These are phyloP conservation scores for Enteromius radiatus DNA, from an alignment of 2,797 vertebrate genomes.

Conservation along the genomic window DNA sequence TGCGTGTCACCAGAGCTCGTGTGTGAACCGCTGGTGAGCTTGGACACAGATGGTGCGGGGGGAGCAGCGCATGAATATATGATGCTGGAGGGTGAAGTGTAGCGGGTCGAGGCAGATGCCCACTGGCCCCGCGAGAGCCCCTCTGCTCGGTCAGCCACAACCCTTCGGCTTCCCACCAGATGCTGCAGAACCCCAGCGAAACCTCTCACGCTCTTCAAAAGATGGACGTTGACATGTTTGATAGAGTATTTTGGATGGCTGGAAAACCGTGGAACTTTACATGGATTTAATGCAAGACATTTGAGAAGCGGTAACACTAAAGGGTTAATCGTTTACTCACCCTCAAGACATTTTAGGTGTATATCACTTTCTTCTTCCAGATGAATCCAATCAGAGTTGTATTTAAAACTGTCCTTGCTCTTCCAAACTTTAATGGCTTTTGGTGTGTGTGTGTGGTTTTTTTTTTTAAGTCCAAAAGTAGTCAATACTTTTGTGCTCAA, in stretches of 20 bases:
- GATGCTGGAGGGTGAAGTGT: slow-evolving; percentile 65
- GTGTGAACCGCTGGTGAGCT: slow-evolving; percentile 47
- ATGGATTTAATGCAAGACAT: neutral
- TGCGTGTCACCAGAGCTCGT: slow-evolving; percentile 48
- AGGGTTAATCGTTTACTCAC: neutral
- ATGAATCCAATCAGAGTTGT: neutral
- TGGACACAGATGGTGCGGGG: slow-evolving; percentile 62
- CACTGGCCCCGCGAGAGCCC: slow-evolving; percentile 60
- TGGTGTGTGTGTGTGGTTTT: neutral
- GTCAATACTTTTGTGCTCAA: no score
- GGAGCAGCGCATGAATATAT: slow-evolving; percentile 63
- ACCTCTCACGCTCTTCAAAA: slow-evolving; percentile 43
- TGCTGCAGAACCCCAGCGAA: slow-evolving; percentile 52
- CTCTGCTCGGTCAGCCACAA: slow-evolving; percentile 54
- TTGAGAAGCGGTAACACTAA: neutral
- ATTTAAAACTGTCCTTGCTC: neutral
- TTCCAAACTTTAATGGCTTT: neutral
- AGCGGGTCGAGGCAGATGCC: slow-evolving; percentile 64
- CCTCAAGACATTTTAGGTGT: neutral
- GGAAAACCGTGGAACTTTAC: neutral
- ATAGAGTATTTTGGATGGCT: slow-evolving; percentile 14
- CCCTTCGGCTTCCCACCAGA: slow-evolving; percentile 56
- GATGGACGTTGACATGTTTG: slow-evolving; percentile 37
- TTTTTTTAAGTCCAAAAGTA: neutral
- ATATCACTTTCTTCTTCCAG: neutral